phyloP scores from a whole-genome alignment of 1,140 invertebrate genomes.

The Bombus ignitus region DNA sequence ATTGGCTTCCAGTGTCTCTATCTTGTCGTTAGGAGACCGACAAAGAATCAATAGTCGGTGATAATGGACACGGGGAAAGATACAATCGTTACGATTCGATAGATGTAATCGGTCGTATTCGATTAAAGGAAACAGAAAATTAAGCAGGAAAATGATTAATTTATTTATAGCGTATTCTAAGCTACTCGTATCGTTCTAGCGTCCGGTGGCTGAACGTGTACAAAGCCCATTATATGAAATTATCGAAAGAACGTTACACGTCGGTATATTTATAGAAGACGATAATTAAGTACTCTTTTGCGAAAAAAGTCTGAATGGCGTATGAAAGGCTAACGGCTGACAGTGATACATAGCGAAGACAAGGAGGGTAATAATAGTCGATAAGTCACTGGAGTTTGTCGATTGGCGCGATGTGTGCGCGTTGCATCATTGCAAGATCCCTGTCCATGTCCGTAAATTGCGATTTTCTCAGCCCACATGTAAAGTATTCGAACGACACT shows the following conservation, averaged over 20 bases:
- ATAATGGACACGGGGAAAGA: background rate
- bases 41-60: slow-evolving; percentile 25
- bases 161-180: background rate
- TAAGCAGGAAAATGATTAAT: background rate
- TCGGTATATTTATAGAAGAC: slow-evolving; percentile 58
- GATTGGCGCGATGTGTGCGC: slow-evolving; percentile 39
- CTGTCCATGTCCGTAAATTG: slow-evolving; percentile 46
- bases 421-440: slow-evolving; percentile 33
- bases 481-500: background rate
- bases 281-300: slow-evolving; percentile 61
- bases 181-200: background rate
- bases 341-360: slow-evolving; percentile 57
- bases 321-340: slow-evolving; percentile 59
- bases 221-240: slow-evolving; percentile 56
- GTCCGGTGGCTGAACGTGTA: slow-evolving; percentile 11
- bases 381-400: slow-evolving; percentile 51
- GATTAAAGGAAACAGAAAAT: background rate
- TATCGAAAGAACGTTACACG: slow-evolving; percentile 56
- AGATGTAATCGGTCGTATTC: background rate
- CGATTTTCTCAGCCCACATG: slow-evolving; percentile 32
- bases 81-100: background rate
- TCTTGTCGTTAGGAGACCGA: slow-evolving; percentile 9
- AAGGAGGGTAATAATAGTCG: slow-evolving; percentile 56
- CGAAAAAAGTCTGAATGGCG: slow-evolving; percentile 54
- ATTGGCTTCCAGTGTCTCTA: slow-evolving; percentile 23